Percentiles rank a stretch among this genome's conserved stretches.
Evolutionary conservation across 1,140 invertebrate species (phyloP).

Genomic region (Nomia melanderi): DNA sequence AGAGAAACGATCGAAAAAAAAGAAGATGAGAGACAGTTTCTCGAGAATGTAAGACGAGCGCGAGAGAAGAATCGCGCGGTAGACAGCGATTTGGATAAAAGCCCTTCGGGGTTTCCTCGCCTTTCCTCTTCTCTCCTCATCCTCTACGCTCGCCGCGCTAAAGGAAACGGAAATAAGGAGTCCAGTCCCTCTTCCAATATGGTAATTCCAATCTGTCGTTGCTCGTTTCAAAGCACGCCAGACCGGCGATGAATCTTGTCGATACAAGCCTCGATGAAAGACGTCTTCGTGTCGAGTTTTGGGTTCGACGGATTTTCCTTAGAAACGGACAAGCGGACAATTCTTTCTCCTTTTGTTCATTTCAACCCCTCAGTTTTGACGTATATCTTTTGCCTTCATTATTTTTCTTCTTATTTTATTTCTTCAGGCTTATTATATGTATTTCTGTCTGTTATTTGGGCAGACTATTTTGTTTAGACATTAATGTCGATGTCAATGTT

Average conservation of each 20-base stretch:
- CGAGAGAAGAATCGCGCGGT: constrained; percentile 31
- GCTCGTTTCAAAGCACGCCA: constrained; percentile 69
- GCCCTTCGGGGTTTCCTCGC: constrained; percentile 3
- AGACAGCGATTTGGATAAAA: constrained; percentile 37
- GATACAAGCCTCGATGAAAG: constrained; percentile 9
- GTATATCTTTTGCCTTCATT: no score
- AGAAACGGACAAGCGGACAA: neutral
- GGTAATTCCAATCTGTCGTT: constrained; percentile 77
- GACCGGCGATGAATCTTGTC: constrained; percentile 41
- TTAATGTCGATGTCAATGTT: no score
- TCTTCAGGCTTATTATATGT: no score
- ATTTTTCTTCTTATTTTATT: no score
- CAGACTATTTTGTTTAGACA: no score
- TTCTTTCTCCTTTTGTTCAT: neutral
- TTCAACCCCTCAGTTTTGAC: no score
- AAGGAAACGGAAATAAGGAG: constrained; percentile 74
- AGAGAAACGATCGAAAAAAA: neutral
- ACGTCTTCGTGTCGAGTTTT: neutral
- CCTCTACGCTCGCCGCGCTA: constrained; percentile 12
- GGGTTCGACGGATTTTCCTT: constrained; percentile 22
- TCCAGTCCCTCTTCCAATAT: constrained; percentile 73
- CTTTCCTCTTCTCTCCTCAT: neutral
- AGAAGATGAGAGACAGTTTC: constrained; percentile 4
- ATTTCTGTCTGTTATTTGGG: no score
- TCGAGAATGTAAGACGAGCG: neutral